A percentile compares a stretch with the other conserved stretches of the same genome.
Conservation (phyloP, 2,888 invertebrate species). For the Drepanosiphum platanoidis region DNA sequence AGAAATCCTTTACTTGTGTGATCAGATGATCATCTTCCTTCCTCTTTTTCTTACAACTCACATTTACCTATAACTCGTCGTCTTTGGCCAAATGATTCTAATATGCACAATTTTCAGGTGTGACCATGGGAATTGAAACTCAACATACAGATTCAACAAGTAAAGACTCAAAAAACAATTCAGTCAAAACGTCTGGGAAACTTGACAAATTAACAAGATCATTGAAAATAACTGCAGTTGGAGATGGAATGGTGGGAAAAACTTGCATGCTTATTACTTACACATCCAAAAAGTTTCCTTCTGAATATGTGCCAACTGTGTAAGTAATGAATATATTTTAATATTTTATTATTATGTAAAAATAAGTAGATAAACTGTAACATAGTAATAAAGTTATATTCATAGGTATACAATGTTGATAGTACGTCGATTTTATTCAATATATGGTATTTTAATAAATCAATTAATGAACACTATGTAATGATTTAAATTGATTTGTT, state of each 20-base stretch:
- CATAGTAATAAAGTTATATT: no score
- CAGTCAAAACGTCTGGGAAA: neutral
- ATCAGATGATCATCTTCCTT: neutral
- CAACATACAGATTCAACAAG: neutral
- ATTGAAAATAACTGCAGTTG: conserved; percentile 87
- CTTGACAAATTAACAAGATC: conserved; percentile 67
- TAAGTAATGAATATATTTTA: conserved; percentile 71
- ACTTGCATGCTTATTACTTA: conserved; percentile 90
- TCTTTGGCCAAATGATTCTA: conserved; percentile 28
- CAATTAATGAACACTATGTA: no score
- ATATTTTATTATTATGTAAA: no score
- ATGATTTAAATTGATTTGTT: no score
- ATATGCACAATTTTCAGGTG: conserved; percentile 38
- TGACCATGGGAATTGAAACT: conserved; percentile 20
- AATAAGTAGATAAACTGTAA: no score
- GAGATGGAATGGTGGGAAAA: conserved; percentile 92
- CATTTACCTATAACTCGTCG: conserved; percentile 4
- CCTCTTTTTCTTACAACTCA: neutral
- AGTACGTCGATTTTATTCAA: no score
- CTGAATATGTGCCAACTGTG: conserved; percentile 92
- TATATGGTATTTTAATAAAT: no score
- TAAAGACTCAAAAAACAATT: no score
- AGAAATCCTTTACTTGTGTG: conserved; percentile 51
- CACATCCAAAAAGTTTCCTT: conserved; percentile 84
- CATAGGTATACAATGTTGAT: no score